phyloP scores from a whole-genome alignment of 2,113 vertebrate genomes.

The Gasterosteus nipponicus region DNA sequence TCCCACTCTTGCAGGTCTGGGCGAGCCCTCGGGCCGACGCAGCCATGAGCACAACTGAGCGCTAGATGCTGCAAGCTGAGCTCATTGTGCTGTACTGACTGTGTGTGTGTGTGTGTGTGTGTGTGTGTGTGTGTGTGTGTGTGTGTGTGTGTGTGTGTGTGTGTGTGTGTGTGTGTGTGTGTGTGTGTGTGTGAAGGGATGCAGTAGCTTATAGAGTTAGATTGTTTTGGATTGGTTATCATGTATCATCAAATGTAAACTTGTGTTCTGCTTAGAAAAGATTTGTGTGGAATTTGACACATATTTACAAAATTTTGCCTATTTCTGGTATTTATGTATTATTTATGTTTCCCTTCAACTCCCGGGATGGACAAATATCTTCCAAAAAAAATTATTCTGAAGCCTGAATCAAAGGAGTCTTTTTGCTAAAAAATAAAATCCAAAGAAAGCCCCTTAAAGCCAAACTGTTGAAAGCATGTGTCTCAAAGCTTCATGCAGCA shows the following conservation, averaged over 20 bases:
- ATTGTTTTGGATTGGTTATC: constrained; percentile 3
- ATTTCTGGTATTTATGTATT: neutral
- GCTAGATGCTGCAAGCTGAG: constrained; percentile 16
- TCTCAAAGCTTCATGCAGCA: constrained; percentile 86
- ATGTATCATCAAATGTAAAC: constrained; percentile 11
- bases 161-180: neutral
- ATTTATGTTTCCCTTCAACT: constrained; percentile 19
- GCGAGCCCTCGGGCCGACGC: constrained; percentile 26
- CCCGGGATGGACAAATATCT: constrained; percentile 65
- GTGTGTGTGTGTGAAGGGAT: neutral
- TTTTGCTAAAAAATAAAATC: constrained; percentile 42
- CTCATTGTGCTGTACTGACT: constrained; percentile 28
- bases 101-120: constrained; percentile 9
- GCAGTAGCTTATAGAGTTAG: neutral
- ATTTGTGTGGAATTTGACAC: neutral
- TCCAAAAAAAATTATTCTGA: constrained; percentile 34
- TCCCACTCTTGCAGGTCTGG: constrained; percentile 30
- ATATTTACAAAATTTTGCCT: neutral
- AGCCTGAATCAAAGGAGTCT: constrained; percentile 47
- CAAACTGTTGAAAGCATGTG: constrained; percentile 78
- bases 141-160: constrained; percentile 6
- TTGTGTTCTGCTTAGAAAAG: neutral
- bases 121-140: constrained; percentile 19
- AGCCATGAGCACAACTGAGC: constrained; percentile 30
- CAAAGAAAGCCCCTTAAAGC: constrained; percentile 52